Percentiles rank a stretch among this genome's conserved stretches.
phyloP scores from a whole-genome alignment of 1,140 invertebrate genomes.

The Cyphomyrmex costatus region DNA sequence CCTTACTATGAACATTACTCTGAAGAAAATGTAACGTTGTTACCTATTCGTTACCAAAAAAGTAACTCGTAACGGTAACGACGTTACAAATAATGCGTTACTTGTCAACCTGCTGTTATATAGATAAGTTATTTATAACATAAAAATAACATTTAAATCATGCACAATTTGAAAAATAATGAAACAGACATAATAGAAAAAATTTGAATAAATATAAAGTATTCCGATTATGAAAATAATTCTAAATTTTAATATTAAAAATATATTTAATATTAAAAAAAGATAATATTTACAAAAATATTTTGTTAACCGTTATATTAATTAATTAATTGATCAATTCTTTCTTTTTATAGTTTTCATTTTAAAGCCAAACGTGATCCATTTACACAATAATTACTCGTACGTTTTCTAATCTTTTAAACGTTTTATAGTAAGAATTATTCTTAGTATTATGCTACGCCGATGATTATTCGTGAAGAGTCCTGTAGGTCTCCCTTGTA shows the following conservation, averaged over 20 bases:
- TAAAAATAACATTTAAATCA: background rate
- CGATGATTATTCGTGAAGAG: conserved; percentile 14
- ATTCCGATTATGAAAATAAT: background rate
- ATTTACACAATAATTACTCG: background rate
- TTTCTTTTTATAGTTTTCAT: background rate
- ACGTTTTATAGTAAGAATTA: background rate
- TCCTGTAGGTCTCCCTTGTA: conserved; percentile 54
- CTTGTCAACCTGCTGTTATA: too few species aligned
- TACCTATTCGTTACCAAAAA: too few species aligned
- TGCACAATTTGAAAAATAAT: background rate
- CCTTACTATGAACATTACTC: too few species aligned
- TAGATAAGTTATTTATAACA: too few species aligned
- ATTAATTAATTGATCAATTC: background rate
- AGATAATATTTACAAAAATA: background rate
- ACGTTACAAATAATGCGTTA: too few species aligned
- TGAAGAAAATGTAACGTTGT: too few species aligned
- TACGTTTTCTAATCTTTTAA: background rate
- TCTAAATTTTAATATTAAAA: too few species aligned
- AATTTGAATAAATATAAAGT: background rate
- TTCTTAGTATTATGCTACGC: background rate
- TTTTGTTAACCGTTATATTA: background rate
- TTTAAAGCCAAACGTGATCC: background rate
- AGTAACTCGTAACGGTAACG: too few species aligned
- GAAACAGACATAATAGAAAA: background rate
- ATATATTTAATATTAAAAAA: background rate